phyloP scores from a whole-genome alignment of 1,140 invertebrate species.

The Calephelis nemesis region DNA sequence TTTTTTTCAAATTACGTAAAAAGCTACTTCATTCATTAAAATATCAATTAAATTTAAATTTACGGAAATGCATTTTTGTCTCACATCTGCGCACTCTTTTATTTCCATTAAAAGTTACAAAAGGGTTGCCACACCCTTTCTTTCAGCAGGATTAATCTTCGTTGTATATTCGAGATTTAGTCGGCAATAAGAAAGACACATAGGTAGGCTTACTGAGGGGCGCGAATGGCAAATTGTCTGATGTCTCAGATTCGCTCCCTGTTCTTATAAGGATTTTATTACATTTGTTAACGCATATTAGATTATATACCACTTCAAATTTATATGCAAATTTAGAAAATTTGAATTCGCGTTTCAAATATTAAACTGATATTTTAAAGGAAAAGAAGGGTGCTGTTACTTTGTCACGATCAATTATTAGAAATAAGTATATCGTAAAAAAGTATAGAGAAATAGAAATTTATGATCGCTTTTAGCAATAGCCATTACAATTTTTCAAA shows the following conservation, averaged over 20 bases:
- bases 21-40: conserved; percentile 21
- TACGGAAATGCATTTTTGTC: conserved; percentile 7
- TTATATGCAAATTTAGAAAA: conserved; percentile 58
- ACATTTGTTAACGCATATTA: conserved; percentile 76
- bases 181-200: conserved; percentile 75
- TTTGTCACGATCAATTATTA: too few relatives aligned
- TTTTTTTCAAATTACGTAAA: background rate
- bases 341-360: too few relatives aligned
- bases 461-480: too few relatives aligned
- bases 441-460: too few relatives aligned
- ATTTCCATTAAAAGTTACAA: conserved; percentile 36
- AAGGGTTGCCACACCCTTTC: conserved; percentile 68
- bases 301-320: conserved; percentile 66
- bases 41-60: conserved; percentile 23
- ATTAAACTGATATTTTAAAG: too few relatives aligned
- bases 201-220: conserved; percentile 73
- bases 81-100: conserved; percentile 21
- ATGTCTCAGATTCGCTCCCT: conserved; percentile 70
- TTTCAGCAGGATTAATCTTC: conserved; percentile 76
- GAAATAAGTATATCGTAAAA: too few relatives aligned
- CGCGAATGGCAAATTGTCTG: conserved; percentile 71
- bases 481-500: too few relatives aligned
- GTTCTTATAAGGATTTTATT: conserved; percentile 64
- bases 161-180: conserved; percentile 77
- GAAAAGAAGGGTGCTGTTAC: too few relatives aligned